phyloP scores from a whole-genome alignment of 2,113 vertebrate genomes.

The Thomomys bottae region DNA sequence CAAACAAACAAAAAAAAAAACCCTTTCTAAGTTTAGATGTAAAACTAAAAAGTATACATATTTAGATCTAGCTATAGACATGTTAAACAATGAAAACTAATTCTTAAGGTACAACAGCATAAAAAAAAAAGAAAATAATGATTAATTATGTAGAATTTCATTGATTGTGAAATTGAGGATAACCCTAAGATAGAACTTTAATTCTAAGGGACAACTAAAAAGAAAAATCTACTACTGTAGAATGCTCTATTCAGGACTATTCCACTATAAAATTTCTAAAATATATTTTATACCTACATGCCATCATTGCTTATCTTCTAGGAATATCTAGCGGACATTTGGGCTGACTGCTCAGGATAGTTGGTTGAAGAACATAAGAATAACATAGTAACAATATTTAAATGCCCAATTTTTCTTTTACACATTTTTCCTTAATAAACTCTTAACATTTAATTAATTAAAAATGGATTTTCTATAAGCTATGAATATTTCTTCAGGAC shows the following conservation, averaged over 20 bases:
- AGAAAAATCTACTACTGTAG: not conserved
- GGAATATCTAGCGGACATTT: not conserved
- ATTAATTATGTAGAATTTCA: not conserved
- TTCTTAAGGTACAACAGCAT: conserved; percentile 43
- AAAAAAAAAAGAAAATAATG: conserved; percentile 41
- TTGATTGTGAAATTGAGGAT: not conserved
- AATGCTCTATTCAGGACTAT: not conserved
- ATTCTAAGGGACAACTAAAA: not conserved
- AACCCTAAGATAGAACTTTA: not conserved
- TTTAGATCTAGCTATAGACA: conserved; percentile 14
- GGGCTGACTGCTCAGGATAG: not conserved
- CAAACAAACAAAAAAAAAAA: no score
- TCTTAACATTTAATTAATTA: conserved; percentile 51
- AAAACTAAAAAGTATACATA: conserved; percentile 37
- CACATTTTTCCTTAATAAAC: conserved; percentile 26
- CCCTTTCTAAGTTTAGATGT: conserved; percentile 55
- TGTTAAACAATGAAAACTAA: conserved; percentile 41
- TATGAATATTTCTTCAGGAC: no score
- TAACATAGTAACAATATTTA: not conserved
- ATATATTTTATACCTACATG: not conserved
- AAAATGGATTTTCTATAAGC: conserved; percentile 48
- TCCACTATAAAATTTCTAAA: not conserved
- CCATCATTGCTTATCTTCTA: not conserved
- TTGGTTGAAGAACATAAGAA: not conserved
- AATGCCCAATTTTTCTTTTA: not conserved